Conservation (phyloP, 2,113 vertebrate species). For the Diphyllodes magnificus region DNA sequence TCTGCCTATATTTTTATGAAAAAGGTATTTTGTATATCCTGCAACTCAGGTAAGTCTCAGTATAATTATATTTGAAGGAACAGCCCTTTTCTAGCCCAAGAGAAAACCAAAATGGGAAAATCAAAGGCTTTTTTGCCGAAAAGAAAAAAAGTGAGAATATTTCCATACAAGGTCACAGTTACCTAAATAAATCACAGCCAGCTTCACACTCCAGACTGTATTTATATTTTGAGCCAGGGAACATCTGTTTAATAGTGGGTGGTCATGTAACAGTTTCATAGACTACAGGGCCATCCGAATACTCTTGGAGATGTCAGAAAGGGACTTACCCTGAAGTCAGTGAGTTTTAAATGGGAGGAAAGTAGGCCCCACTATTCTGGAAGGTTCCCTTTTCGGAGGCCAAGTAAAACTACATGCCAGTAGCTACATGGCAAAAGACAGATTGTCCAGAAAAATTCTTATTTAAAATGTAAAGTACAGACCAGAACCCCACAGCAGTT, state of each 20-base stretch:
- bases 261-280: conserved; percentile 50
- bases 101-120: conserved; percentile 12
- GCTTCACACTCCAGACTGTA: conserved; percentile 34
- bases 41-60: background rate
- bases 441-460: background rate
- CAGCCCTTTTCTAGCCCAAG: background rate
- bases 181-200: conserved; percentile 64
- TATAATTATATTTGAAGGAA: conserved; percentile 13
- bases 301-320: background rate
- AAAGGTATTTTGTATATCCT: background rate
- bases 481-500: background rate
- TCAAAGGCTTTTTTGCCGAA: background rate
- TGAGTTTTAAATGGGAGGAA: background rate
- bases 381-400: background rate
- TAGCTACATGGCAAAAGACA: background rate
- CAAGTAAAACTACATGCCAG: background rate
- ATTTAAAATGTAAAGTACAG: background rate
- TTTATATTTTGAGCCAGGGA: conserved; percentile 56
- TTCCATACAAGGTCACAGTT: conserved; percentile 50
- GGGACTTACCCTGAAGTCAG: background rate
- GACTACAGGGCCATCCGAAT: background rate
- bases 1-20: background rate
- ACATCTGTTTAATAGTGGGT: conserved; percentile 65
- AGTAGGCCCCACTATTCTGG: background rate
- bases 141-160: conserved; percentile 27